phyloP scores from a whole-genome alignment of 2,888 invertebrate species.

The Bursaphelenchus okinawaensis region DNA sequence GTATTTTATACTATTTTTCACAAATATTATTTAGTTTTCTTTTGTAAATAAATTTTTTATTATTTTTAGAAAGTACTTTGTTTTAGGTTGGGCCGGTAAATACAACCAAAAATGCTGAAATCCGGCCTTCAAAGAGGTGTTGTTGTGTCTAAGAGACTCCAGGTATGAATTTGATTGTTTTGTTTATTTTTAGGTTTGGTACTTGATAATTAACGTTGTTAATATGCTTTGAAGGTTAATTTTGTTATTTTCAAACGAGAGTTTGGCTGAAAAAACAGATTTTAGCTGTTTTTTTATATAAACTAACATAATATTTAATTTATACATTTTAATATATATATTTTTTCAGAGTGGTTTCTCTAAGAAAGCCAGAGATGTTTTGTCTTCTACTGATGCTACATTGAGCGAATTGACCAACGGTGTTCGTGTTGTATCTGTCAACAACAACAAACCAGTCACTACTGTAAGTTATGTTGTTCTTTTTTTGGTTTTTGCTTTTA shows the following conservation, averaged over 20 bases:
- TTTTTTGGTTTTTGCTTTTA: too few relatives aligned
- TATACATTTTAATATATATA: too few relatives aligned
- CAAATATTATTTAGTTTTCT: not conserved
- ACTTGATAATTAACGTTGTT: too few relatives aligned
- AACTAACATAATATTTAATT: not conserved
- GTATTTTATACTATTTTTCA: not conserved
- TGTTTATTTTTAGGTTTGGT: not conserved
- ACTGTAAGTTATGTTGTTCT: conserved; percentile 71
- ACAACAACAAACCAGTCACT: conserved; percentile 88
- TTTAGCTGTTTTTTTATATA: not conserved
- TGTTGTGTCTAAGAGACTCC: not conserved
- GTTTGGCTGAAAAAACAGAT: too few relatives aligned
- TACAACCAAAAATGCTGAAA: not conserved
- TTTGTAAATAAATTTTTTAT: not conserved
- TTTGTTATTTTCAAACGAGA: too few relatives aligned
- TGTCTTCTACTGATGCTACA: conserved; percentile 30
- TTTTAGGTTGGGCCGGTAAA: not conserved
- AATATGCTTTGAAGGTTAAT: too few relatives aligned
- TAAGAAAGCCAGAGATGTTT: conserved; percentile 15
- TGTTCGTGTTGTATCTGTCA: conserved; percentile 88
- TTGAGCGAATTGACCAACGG: conserved; percentile 68
- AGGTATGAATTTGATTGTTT: not conserved
- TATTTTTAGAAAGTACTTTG: not conserved
- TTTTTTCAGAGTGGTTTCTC: conserved; percentile 14
- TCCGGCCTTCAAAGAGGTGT: not conserved